Base-by-base conservation (phyloP, 2,888 invertebrate genomes). In the Amaurobius ferox region DNA sequence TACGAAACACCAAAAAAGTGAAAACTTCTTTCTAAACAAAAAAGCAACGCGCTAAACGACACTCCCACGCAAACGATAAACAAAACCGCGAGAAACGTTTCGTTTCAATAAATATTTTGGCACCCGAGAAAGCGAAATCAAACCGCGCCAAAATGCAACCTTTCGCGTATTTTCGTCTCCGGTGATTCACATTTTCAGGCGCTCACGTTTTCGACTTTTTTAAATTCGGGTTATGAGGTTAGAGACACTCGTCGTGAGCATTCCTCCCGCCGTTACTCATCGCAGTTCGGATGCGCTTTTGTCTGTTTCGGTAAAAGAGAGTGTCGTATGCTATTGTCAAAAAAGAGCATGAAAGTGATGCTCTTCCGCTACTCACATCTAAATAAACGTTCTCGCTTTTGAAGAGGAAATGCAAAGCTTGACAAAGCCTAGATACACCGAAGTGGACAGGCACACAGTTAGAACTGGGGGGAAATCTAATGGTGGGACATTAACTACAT, bases 161-260 rank as follows among this genome's bases (percentile, higher is more conserved):
- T 23, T 64, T 16, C 30, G 29, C 30, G 64, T 64, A 64, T 64
- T 64, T 64, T 29, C 30, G 64, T 64, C 64, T n/a, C 6, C 29
- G 16, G 30, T 64, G 64, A 64, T 64, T 64, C 64, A 64, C 30
- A 30, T 64, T 28, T 64, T 29, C 29, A 30, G 11, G 29, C 64
- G 64, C 29, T 29, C 64, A 64, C 64, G 64, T 64, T 64, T 64
- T 64, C 29, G 16, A 16, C 0, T 55, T 55, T 55, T 55, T 64
- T 64, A 30, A 64, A 64, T 64, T 64, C 64, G 64, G 64, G 64
- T 64, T 64, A 64, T n/a, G 64, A 16, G 64, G 64, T 64, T 64
- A 64, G 64, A 29, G 64, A 64, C 64, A 16, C 30, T 29, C 29
- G 16, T 19, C 9, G 19, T 23, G 44, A 29, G n/a, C 64, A 64